Percentiles rank a stretch among this genome's conserved stretches.
These are phyloP conservation scores for Rana temporaria DNA, from an alignment of 2,113 vertebrate species.

Conservation along the genomic window DNA sequence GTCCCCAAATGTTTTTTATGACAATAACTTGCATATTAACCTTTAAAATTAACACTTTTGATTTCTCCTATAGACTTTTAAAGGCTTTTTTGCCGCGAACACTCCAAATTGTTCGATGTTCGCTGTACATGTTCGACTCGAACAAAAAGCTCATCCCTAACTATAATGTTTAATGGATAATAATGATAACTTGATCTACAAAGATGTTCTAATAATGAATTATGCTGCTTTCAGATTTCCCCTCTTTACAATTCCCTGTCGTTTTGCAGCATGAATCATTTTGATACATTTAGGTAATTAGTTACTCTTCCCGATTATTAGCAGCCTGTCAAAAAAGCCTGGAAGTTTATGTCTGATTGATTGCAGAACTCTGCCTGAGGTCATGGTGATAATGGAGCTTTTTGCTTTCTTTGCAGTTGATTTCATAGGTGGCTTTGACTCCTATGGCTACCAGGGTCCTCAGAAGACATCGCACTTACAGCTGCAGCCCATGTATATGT, in stretches of 20 bases:
- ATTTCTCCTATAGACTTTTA: too few relatives aligned
- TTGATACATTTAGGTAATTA: conserved; percentile 51
- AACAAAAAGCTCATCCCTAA: too few relatives aligned
- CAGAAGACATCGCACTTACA: conserved; percentile 99
- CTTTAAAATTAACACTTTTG: too few relatives aligned
- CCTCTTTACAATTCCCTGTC: conserved; percentile 23
- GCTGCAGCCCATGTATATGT: conserved; percentile 99
- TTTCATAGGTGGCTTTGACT: conserved; percentile 99
- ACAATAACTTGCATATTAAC: too few relatives aligned
- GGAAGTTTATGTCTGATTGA: conserved; percentile 51
- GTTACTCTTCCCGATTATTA: conserved; percentile 60
- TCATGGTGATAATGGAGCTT: conserved; percentile 41
- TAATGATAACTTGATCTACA: neutral
- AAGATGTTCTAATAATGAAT: conserved; percentile 31
- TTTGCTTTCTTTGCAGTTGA: conserved; percentile 82
- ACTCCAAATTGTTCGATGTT: too few relatives aligned
- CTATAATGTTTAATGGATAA: too few relatives aligned
- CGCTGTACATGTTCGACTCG: too few relatives aligned
- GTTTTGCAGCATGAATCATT: conserved; percentile 35
- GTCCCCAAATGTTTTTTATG: too few relatives aligned
- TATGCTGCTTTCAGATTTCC: conserved; percentile 6
- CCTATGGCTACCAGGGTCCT: conserved; percentile 98
- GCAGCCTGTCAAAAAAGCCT: conserved; percentile 35
- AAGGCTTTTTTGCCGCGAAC: too few relatives aligned
- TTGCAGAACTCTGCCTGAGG: conserved; percentile 12